Percentiles rank a stretch among this genome's conserved stretches.
Evolutionary conservation across 2,888 invertebrate species (phyloP).

Genomic region (Aphodius sticticus): DNA sequence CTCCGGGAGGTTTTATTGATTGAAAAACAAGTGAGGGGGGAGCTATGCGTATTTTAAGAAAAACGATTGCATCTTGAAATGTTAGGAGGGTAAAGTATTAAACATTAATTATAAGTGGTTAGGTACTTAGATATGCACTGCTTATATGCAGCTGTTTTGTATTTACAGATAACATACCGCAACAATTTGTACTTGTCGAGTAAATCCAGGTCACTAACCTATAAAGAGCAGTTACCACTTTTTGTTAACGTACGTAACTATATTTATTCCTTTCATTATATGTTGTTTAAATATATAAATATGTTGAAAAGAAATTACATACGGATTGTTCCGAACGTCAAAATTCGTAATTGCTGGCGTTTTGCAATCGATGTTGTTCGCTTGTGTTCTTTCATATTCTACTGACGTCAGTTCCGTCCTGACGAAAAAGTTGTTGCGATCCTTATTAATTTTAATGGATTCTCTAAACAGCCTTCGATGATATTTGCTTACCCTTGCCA

Average conservation of each 20-base stretch:
- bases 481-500: too few species aligned
- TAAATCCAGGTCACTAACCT: neutral
- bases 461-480: too few species aligned
- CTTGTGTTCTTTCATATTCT: too few species aligned
- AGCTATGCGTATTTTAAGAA: neutral
- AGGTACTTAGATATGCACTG: neutral
- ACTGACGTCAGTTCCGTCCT: too few species aligned
- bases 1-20: neutral
- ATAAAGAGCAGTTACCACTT: neutral
- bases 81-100: neutral
- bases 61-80: neutral
- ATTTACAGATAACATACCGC: neutral
- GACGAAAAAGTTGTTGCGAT: too few species aligned
- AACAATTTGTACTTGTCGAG: neutral
- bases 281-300: too few species aligned
- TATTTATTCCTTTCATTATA: too few species aligned
- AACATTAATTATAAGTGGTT: neutral
- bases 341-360: too few species aligned
- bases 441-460: too few species aligned
- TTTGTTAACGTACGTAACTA: neutral
- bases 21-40: neutral
- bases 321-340: too few species aligned
- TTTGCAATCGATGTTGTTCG: too few species aligned
- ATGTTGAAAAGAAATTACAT: too few species aligned
- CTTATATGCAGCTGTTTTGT: neutral